A percentile compares a stretch with the other conserved stretches of the same genome.
Evolutionary conservation across 2,888 invertebrate species (phyloP).

Genomic region (Dascillus cervinus): DNA sequence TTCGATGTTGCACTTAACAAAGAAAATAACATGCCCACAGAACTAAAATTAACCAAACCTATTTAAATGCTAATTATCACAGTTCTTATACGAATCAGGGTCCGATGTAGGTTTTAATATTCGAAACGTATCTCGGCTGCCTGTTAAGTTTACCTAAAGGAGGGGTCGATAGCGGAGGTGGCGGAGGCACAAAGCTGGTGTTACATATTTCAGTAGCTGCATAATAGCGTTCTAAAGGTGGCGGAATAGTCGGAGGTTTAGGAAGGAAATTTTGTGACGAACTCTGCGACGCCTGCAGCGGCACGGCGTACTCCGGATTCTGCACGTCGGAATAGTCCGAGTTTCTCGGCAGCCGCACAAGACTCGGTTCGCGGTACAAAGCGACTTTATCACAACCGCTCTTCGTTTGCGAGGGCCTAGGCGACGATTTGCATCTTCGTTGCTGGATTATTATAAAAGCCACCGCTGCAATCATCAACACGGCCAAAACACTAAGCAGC

Average conservation of each 20-base stretch:
- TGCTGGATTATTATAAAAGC: constrained; percentile 37
- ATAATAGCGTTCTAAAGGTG: constrained; percentile 63
- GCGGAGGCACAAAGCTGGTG: constrained; percentile 38
- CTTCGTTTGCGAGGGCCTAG: constrained; percentile 32
- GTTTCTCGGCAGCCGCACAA: constrained; percentile 27
- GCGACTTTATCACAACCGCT: constrained; percentile 38
- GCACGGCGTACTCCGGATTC: constrained; percentile 58
- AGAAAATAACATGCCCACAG: too few relatives aligned
- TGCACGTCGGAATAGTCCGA: constrained; percentile 44
- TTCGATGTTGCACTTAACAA: too few relatives aligned
- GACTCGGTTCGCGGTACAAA: constrained; percentile 37
- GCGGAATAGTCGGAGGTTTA: constrained; percentile 57
- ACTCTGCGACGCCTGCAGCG: constrained; percentile 46
- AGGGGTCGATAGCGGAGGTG: constrained; percentile 38
- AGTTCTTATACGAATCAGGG: constrained; percentile 31
- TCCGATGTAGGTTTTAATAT: constrained; percentile 35
- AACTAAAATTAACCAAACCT: too few relatives aligned
- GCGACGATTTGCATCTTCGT: constrained; percentile 34
- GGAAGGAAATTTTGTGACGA: constrained; percentile 52
- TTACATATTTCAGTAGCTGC: constrained; percentile 62
- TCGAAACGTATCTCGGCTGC: constrained; percentile 38
- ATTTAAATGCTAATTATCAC: too few relatives aligned
- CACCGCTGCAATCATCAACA: constrained; percentile 36
- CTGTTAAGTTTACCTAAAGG: constrained; percentile 42
- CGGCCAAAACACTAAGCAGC: constrained; percentile 34